Conservation (phyloP, 2,888 invertebrate species). For the Agrotis puta region DNA sequence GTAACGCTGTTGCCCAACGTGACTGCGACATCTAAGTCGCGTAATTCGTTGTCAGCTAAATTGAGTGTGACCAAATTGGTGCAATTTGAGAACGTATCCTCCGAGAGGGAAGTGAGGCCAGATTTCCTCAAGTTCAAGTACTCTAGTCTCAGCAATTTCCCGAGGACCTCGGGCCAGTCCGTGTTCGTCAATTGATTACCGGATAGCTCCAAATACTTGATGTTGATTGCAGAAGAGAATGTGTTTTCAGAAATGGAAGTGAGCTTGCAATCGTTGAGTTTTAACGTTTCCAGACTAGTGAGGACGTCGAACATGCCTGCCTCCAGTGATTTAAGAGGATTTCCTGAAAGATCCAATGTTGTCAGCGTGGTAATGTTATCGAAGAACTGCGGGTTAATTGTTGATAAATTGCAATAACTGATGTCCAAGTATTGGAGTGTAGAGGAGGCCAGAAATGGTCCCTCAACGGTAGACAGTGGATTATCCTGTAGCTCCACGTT, state of each 20-base stretch:
- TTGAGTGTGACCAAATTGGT: conserved; percentile 92
- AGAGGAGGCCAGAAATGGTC: conserved; percentile 92
- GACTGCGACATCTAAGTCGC: conserved; percentile 92
- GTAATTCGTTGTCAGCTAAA: conserved; percentile 92
- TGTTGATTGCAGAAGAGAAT: conserved; percentile 91
- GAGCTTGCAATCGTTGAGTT: conserved; percentile 92
- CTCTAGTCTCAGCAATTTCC: conserved; percentile 91
- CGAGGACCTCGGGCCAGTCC: conserved; percentile 92
- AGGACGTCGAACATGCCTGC: conserved; percentile 92
- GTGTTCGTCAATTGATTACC: conserved; percentile 90
- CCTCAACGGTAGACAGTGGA: conserved; percentile 91
- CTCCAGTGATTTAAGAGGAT: conserved; percentile 91
- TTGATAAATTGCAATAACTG: conserved; percentile 92
- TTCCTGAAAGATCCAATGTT: conserved; percentile 93
- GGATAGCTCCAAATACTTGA: conserved; percentile 92
- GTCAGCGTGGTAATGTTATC: conserved; percentile 92
- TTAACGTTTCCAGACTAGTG: conserved; percentile 92
- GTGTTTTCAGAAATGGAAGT: conserved; percentile 90
- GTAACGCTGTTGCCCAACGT: conserved; percentile 92
- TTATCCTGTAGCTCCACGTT: conserved; percentile 94
- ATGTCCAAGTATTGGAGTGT: conserved; percentile 93
- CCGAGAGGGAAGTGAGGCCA: conserved; percentile 91
- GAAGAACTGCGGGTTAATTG: conserved; percentile 92
- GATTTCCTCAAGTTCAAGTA: conserved; percentile 92
- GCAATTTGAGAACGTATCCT: conserved; percentile 92